phyloP scores from a whole-genome alignment of 1,140 invertebrate genomes.

The Lamellibrachia luymesi region DNA sequence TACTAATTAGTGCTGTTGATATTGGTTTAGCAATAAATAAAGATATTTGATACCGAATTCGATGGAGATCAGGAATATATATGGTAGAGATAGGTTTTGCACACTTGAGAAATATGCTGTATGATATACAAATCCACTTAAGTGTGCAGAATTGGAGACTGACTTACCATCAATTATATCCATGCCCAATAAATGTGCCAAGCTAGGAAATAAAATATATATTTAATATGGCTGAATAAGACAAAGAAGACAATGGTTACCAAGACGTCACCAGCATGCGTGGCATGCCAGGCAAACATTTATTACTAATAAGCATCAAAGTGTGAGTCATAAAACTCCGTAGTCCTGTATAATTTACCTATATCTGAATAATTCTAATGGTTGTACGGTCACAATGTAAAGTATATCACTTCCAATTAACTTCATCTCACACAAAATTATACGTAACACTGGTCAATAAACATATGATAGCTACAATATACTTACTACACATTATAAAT shows the following conservation, averaged over 20 bases:
- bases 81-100: too few species aligned
- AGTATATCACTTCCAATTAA: not conserved
- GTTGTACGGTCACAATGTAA: not conserved
- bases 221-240: not conserved
- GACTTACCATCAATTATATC: not conserved
- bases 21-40: too few species aligned
- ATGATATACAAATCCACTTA: too few species aligned
- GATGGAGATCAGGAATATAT: too few species aligned
- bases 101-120: too few species aligned
- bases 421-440: not conserved
- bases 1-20: too few species aligned
- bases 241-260: not conserved
- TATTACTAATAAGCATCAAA: slow-evolving; percentile 14
- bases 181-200: not conserved
- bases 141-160: not conserved
- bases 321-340: not conserved
- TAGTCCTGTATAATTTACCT: not conserved
- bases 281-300: not conserved
- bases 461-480: not conserved
- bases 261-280: not conserved
- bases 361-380: not conserved
- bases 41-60: too few species aligned
- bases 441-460: not conserved
- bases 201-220: not conserved
- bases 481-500: slow-evolving; percentile 2